Evolutionary conservation across 2,888 invertebrate species (phyloP), one percentile per base, ranked within the genome.

Genomic region (Tanytarsus gracilentus): DNA sequence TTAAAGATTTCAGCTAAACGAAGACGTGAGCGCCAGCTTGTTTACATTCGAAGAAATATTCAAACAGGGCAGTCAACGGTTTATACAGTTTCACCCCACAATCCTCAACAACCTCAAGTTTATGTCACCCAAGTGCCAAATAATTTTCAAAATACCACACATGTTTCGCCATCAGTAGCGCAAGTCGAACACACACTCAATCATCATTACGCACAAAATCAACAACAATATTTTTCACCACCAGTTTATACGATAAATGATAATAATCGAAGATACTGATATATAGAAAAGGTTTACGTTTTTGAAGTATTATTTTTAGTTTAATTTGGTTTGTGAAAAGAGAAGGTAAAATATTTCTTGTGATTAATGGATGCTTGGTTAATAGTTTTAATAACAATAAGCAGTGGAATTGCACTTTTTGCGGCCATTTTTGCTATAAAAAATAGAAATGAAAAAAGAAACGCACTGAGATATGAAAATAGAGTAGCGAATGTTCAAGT

Each of bases 201-300:
- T 33, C 6, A 27, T 2, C 53, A 53, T 36, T 53, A 53, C 36
- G 44, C 44, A 9, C 23, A 30, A 1, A 9, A 27, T 2, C 50
- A 50, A 27, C 8, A 23, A 25, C 50, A 50, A 27, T 36, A 4
- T n/a, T 8, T 36, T n/a, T 18, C 53, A 33, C 53, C 53, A 1
- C 53, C 53, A 9, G 23, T 36, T 44, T 44, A 53, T 44, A 44
- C 44, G 18, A 29, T 9, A 29, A n/a, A n/a, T n/a, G n/a, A n/a
- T n/a, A n/a, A n/a, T n/a, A n/a, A n/a, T n/a, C n/a, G n/a, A n/a
- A n/a, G n/a, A n/a, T n/a, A n/a, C n/a, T n/a, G n/a, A n/a, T n/a
- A n/a, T n/a, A n/a, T n/a, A n/a, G n/a, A 29, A 29, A 29, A 29
- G 29, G 7, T 29, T 29, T 9, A 29, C 6, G 9, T 9, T 29